A percentile compares a stretch with the other conserved stretches of the same genome.
Evolutionary conservation across 2,888 invertebrate genomes (phyloP).

Genomic region (Drosophila infuscata): DNA sequence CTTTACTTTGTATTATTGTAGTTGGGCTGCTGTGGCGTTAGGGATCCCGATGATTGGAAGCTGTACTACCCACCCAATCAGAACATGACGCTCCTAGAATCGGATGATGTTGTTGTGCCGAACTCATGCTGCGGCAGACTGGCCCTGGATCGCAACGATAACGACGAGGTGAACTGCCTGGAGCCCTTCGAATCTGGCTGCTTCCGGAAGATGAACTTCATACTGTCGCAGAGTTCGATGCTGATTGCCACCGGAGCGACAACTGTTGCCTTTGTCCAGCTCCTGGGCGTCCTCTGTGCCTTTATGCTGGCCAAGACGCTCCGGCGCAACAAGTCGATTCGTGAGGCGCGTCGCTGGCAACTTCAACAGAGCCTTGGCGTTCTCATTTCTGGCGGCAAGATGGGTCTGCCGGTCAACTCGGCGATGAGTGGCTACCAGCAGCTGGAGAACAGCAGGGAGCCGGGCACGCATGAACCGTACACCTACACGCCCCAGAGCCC

Average conservation of each 20-base stretch:
- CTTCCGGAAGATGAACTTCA: constrained; percentile 87
- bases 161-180: constrained; percentile 70
- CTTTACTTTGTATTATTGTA: constrained; percentile 74
- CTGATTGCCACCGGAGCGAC: constrained; percentile 91
- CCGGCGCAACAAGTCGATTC: constrained; percentile 90
- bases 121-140: constrained; percentile 87
- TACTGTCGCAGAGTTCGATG: constrained; percentile 90
- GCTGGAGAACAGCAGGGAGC: constrained; percentile 76
- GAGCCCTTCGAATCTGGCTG: constrained; percentile 86
- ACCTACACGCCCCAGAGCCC: constrained; percentile 83
- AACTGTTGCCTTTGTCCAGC: constrained; percentile 93
- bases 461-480: constrained; percentile 73
- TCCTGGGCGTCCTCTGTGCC: constrained; percentile 95
- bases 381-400: constrained; percentile 81
- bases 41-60: constrained; percentile 88
- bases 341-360: constrained; percentile 90
- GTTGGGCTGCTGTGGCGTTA: constrained; percentile 90
- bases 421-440: constrained; percentile 83
- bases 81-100: constrained; percentile 52
- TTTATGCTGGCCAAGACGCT: constrained; percentile 95
- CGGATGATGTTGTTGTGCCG: constrained; percentile 85
- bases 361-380: constrained; percentile 84
- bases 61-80: constrained; percentile 59
- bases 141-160: constrained; percentile 29
- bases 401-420: constrained; percentile 75